Percentiles rank a stretch among this genome's conserved stretches.
phyloP scores from a whole-genome alignment of 2,888 invertebrate species.

The Pimpla rufipes region DNA sequence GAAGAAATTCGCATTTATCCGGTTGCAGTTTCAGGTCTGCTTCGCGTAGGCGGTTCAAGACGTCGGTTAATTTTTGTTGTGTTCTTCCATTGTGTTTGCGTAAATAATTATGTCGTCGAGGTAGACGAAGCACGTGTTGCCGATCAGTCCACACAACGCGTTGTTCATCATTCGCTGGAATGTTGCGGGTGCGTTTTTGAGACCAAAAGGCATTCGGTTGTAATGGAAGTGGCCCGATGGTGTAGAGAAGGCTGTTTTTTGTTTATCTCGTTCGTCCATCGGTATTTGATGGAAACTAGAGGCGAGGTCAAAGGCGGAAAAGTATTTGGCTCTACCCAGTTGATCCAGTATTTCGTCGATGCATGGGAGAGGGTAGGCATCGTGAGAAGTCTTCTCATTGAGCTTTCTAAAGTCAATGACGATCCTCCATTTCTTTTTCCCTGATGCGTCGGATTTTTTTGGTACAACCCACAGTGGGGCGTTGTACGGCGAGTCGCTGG shows the following conservation, averaged over 20 bases:
- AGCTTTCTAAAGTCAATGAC: too few relatives aligned
- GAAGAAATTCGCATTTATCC: conserved; percentile 36
- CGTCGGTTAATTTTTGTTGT: background rate
- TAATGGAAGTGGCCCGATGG: background rate
- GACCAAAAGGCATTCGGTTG: too few relatives aligned
- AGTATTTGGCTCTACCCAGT: conserved; percentile 38
- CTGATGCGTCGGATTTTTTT: too few relatives aligned
- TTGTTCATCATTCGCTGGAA: too few relatives aligned
- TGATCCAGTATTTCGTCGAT: too few relatives aligned
- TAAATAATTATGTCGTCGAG: conserved; percentile 32
- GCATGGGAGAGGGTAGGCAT: too few relatives aligned
- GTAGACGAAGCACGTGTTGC: too few relatives aligned
- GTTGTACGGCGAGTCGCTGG: conserved; percentile 43
- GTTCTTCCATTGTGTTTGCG: conserved; percentile 13
- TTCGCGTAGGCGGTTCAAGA: too few relatives aligned
- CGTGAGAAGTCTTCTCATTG: too few relatives aligned
- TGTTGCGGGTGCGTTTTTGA: too few relatives aligned
- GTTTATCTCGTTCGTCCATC: conserved; percentile 20
- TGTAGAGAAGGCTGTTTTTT: conserved; percentile 47
- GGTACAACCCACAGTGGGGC: conserved; percentile 55
- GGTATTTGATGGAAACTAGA: conserved; percentile 74
- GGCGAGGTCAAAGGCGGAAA: conserved; percentile 45
- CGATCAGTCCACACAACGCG: too few relatives aligned
- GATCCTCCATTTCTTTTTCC: too few relatives aligned
- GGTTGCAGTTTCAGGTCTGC: conserved; percentile 17